phyloP scores from a whole-genome alignment of 2,888 invertebrate genomes.

The Campoplex nolae region DNA sequence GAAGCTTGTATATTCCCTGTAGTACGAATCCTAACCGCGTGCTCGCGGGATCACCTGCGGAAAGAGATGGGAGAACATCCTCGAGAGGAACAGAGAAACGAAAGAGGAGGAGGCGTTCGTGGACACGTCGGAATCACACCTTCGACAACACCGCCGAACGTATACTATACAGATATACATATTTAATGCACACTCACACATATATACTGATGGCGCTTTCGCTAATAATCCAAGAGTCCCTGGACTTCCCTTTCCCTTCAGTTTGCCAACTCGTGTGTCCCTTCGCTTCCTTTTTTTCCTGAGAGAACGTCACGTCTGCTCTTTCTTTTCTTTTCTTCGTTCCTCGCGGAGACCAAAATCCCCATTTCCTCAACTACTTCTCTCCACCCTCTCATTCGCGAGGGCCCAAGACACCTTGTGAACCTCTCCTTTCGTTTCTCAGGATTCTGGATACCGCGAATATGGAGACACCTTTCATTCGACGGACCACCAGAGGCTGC shows the following conservation, averaged over 20 bases:
- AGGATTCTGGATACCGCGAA: conserved; percentile 44
- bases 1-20: conserved; percentile 50
- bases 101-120: conserved; percentile 70
- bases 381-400: conserved; percentile 12
- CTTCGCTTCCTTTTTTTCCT: conserved; percentile 31
- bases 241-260: conserved; percentile 29
- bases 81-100: conserved; percentile 43
- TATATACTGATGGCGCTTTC: conserved; percentile 74
- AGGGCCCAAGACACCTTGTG: not conserved
- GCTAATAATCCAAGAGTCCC: conserved; percentile 78
- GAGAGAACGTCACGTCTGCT: not conserved
- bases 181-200: conserved; percentile 15
- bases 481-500: conserved; percentile 65
- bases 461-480: conserved; percentile 67
- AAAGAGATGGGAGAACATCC: conserved; percentile 21
- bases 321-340: conserved; percentile 22
- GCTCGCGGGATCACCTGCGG: conserved; percentile 57
- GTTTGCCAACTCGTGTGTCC: conserved; percentile 27
- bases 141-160: conserved; percentile 74
- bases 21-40: conserved; percentile 40
- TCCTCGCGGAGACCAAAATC: not conserved
- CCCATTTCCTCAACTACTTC: conserved; percentile 35
- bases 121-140: conserved; percentile 84
- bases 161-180: conserved; percentile 23
- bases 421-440: conserved; percentile 31